A percentile compares a stretch with the other conserved stretches of the same genome.
Conservation (phyloP, 2,113 vertebrate species). For the Zosterops hypoxanthus region DNA sequence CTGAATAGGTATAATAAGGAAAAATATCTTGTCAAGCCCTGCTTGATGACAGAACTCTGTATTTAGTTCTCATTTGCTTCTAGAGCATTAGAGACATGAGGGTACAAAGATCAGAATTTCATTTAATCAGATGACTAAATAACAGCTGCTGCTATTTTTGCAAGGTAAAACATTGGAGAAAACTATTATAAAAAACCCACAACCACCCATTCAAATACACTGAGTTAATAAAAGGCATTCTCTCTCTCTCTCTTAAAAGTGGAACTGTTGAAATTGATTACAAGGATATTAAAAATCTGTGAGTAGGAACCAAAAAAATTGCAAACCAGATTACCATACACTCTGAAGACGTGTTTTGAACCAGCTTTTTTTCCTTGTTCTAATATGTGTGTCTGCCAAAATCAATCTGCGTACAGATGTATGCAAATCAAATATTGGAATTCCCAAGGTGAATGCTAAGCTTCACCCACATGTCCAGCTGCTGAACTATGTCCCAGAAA, state of each 20-base stretch:
- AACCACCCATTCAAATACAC: neutral
- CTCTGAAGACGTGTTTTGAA: neutral
- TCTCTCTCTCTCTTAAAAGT: neutral
- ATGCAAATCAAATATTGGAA: neutral
- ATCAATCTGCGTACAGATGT: neutral
- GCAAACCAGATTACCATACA: neutral
- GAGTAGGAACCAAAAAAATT: neutral
- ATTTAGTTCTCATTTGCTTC: neutral
- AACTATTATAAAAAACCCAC: neutral
- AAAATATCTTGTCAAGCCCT: neutral
- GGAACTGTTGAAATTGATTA: neutral
- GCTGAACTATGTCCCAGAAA: constrained; percentile 25
- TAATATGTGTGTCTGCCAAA: neutral
- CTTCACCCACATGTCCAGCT: neutral
- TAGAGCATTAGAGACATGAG: neutral
- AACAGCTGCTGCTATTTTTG: neutral
- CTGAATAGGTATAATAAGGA: neutral
- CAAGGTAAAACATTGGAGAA: neutral
- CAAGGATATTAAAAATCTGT: neutral
- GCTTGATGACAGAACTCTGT: neutral
- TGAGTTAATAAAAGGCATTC: neutral
- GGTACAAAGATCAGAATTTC: neutral
- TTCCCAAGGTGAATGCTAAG: neutral
- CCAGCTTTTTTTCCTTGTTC: neutral
- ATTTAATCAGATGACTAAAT: neutral